These are phyloP conservation scores for Antheraea yamamai DNA, from an alignment of 2,888 invertebrate genomes.

Conservation along the genomic window DNA sequence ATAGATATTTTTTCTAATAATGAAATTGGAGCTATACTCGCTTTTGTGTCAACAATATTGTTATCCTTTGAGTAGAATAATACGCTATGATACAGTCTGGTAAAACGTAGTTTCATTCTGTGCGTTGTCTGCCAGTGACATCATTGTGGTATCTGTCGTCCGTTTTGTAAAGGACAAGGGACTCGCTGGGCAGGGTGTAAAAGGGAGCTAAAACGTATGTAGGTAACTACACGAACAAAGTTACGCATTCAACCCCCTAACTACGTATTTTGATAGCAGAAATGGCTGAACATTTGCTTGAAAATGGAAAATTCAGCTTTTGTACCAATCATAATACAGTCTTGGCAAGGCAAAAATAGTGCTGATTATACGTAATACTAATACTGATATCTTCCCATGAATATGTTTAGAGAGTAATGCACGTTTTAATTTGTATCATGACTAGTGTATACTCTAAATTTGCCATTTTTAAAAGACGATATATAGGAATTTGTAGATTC, in stretches of 20 bases:
- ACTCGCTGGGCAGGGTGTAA: slow-evolving; percentile 17
- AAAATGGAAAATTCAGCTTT: too few species aligned
- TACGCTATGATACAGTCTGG: slow-evolving; percentile 55
- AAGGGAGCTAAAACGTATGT: not conserved
- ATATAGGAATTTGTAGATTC: too few species aligned
- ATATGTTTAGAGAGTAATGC: too few species aligned
- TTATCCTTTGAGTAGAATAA: slow-evolving; percentile 55
- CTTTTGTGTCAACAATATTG: slow-evolving; percentile 42
- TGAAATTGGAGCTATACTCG: slow-evolving; percentile 33
- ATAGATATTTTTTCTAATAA: slow-evolving; percentile 27
- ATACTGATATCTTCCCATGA: too few species aligned
- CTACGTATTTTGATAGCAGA: too few species aligned
- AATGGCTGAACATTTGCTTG: too few species aligned
- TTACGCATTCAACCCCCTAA: slow-evolving; percentile 25
- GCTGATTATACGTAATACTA: too few species aligned
- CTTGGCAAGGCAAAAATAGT: too few species aligned
- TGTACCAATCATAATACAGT: too few species aligned
- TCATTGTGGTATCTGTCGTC: slow-evolving; percentile 50
- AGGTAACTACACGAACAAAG: not conserved
- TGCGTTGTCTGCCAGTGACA: slow-evolving; percentile 57
- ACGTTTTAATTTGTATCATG: too few species aligned
- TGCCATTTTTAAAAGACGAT: too few species aligned
- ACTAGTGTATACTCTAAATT: too few species aligned
- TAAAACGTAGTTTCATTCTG: slow-evolving; percentile 64
- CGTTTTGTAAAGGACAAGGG: slow-evolving; percentile 15